Base-by-base conservation (phyloP, 2,888 invertebrate genomes). In the Cosmopolites sordidus region DNA sequence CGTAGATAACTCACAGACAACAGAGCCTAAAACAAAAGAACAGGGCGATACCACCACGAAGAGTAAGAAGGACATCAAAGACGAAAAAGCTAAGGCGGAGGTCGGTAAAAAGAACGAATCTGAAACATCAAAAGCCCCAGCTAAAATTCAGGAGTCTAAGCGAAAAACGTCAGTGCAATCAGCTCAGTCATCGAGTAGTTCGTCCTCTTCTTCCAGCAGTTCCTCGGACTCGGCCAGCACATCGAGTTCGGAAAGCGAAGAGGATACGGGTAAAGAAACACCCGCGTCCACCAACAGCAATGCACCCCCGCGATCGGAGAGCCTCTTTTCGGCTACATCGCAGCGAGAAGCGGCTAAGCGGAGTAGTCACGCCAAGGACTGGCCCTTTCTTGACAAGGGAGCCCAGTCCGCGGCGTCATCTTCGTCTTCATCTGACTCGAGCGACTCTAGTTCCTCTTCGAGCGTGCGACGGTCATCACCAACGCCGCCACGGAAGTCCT, bases 351-450 rank as follows among this genome's bases (percentile, higher is more conserved):
- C 64, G 64, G 62, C 66, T 65, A 73, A 72, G 71, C 72, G 72
- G 64, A 67, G 68, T 62, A 61, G 49, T 54, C 15, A 54, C 43
- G 78, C 69, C 69, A 79, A 82, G 76, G 84, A 84, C 79, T 82
- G 83, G 83, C 83, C 85, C 84, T 85, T 85, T 85, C 84, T 84
- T 80, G 83, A 83, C 83, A 85, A 83, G 84, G 84, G 79, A 78
- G 79, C 83, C 79, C 83, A 80, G 77, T 81, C 83, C 68, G 75
- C 80, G 76, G 81, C 82, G 73, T 79, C 82, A 73, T 79, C 82
- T 69, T 74, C 75, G 64, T 81, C 81, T 75, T 81, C 81, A 70
- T 79, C 83, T 65, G 82, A 82, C 62, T 76, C 76, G 63, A 78
- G 77, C 60, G 77, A 76, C 62, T 76, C 77, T 52, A 69, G 69